These are phyloP conservation scores for Nasonovia ribisnigri DNA, from an alignment of 2,888 invertebrate species.

Conservation along the genomic window DNA sequence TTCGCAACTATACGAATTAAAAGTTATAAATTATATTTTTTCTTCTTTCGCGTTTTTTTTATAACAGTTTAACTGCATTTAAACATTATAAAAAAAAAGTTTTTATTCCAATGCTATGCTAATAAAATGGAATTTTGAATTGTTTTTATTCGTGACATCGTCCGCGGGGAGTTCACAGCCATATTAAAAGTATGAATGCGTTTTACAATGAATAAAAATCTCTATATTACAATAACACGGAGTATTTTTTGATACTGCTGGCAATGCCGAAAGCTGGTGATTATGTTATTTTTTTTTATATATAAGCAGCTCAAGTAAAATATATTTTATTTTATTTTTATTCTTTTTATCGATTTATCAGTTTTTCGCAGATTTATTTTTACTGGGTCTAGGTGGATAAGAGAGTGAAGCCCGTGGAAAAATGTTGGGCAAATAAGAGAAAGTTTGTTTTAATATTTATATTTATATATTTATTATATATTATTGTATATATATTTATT, in stretches of 20 bases:
- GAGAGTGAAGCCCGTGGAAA: not conserved
- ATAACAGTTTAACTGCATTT: not conserved
- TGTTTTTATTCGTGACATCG: conserved; percentile 21
- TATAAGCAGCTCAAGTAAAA: not conserved
- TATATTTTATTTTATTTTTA: not conserved
- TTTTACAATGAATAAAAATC: conserved; percentile 16
- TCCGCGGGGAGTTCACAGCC: not conserved
- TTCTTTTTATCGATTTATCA: not conserved
- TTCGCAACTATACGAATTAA: not conserved
- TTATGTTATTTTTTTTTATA: not conserved
- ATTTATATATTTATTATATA: conserved; percentile 14
- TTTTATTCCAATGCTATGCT: conserved; percentile 31
- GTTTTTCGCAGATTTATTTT: not conserved
- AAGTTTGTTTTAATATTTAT: conserved; percentile 53
- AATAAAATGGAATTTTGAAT: conserved; percentile 43
- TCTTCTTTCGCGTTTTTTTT: not conserved
- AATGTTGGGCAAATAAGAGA: conserved; percentile 15
- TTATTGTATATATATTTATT: conserved; percentile 38
- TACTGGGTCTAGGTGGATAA: not conserved
- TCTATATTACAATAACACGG: not conserved
- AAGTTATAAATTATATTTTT: conserved; percentile 4
- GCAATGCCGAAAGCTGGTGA: not conserved
- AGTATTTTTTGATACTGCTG: not conserved
- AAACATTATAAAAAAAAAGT: conserved; percentile 31
- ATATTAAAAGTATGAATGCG: conserved; percentile 1